Evolutionary conservation across 1,140 invertebrate species (phyloP), one percentile per base, ranked within the genome.

Genomic region (Aphaenogaster ashmeadi): DNA sequence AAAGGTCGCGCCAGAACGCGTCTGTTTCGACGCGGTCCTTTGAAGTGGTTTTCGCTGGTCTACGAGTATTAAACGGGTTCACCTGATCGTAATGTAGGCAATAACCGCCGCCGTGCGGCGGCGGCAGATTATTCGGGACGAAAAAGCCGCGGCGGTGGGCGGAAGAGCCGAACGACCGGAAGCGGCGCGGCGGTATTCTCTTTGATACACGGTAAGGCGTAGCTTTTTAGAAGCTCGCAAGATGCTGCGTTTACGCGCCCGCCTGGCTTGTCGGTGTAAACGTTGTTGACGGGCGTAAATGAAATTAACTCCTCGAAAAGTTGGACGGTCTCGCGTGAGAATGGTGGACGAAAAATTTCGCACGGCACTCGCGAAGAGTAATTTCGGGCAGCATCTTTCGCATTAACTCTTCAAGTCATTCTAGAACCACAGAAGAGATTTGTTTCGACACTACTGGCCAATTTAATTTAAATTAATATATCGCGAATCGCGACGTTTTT

Each of bases 151-250:
- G 79, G 64, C 85, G 72, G 85, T 87, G 88, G 89, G 86, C 90
- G 87, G 87, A 89, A 88, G 90, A 89, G 86, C 75, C 85, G 78
- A 92, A 93, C 93, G 91, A 92, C 92, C 92, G 92, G 92, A 93
- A 93, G 89, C 91, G 89, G 89, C 84, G 80, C 80, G 86, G 87
- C 87, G 78, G 62, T 15, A 52, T 87, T 72, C 50, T 56, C 85
- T 90, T 90, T 90, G 88, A 90, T 54, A 56, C 81, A 38, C 21
- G 81, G 38, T 47, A 62, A 78, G 54, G 69, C 54, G 80, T 77
- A 75, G 81, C 88, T 91, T 90, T 85, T 64, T 90, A 89, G 85
- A 90, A 86, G 71, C 86, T 91, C 67, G 88, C 86, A 90, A 66
- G 47, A 81, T 41, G 50, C 54, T 54, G 41, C 86, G 72, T 66